These are phyloP conservation scores for Ovibos moschatus DNA, from an alignment of 2,113 vertebrate genomes.

Conservation along the genomic window DNA sequence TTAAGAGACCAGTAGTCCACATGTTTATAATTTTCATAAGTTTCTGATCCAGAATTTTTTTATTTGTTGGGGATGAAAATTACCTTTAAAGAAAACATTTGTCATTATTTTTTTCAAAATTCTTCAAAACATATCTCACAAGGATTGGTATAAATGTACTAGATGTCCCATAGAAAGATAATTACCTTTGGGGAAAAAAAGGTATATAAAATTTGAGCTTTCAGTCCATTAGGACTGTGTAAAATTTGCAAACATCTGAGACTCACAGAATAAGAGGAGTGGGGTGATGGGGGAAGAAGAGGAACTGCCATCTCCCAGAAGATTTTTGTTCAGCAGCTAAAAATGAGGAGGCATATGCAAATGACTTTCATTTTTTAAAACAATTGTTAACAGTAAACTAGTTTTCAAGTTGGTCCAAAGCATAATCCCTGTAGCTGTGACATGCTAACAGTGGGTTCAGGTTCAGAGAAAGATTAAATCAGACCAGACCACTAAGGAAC, in stretches of 20 bases:
- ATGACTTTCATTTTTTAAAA: background rate
- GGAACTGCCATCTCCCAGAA: background rate
- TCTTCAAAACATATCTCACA: slow-evolving; percentile 18
- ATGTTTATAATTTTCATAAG: slow-evolving; percentile 1
- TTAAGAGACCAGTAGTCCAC: background rate
- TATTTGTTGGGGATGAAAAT: background rate
- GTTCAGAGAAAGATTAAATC: slow-evolving; percentile 5
- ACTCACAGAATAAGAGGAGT: background rate
- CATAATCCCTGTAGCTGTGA: background rate
- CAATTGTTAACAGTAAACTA: background rate
- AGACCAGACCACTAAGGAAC: slow-evolving; percentile 15
- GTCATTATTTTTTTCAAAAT: slow-evolving; percentile 13
- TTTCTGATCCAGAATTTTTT: background rate
- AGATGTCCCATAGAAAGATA: background rate
- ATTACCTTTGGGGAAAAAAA: background rate
- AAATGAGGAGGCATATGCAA: slow-evolving; percentile 8
- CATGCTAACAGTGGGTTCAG: background rate
- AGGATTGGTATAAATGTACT: background rate
- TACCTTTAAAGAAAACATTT: background rate
- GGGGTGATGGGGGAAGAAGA: accelerated
- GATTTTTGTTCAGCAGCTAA: background rate
- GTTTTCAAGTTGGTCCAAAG: background rate
- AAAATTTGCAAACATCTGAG: background rate
- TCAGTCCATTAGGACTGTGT: background rate
- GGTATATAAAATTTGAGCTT: background rate